Conservation (phyloP, 2,888 invertebrate genomes). For the Platycnemis pennipes region DNA sequence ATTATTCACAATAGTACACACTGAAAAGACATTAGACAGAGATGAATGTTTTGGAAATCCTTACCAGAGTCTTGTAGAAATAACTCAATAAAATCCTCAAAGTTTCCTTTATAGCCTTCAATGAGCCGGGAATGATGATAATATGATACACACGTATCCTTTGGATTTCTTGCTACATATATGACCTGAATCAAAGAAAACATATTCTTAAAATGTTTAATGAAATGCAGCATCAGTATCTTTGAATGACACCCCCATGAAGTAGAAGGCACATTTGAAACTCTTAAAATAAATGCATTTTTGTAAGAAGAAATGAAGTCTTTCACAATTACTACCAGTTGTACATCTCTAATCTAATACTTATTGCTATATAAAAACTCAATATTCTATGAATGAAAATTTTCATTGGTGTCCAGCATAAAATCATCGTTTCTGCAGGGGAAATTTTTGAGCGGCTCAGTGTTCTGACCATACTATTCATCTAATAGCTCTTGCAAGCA, state of each 20-base stretch:
- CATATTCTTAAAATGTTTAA: not conserved
- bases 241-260: not conserved
- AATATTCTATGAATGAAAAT: no score
- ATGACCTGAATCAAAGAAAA: slow-evolving; percentile 81
- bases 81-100: slow-evolving; percentile 83
- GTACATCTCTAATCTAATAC: no score
- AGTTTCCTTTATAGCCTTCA: slow-evolving; percentile 80
- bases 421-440: no score
- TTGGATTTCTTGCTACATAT: slow-evolving; percentile 87
- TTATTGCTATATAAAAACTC: no score
- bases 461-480: no score
- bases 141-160: slow-evolving; percentile 87
- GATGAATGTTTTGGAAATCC: not conserved
- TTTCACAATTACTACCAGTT: no score
- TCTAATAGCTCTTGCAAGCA: no score
- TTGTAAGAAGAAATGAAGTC: no score
- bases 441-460: no score
- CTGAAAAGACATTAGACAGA: not conserved
- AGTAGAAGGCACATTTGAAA: no score
- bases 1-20: not conserved
- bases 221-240: not conserved
- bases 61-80: slow-evolving; percentile 80
- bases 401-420: no score
- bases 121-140: slow-evolving; percentile 85
- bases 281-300: not conserved